These are phyloP conservation scores for Leptocoma aspasia DNA, from an alignment of 2,113 vertebrate genomes.

Conservation along the genomic window DNA sequence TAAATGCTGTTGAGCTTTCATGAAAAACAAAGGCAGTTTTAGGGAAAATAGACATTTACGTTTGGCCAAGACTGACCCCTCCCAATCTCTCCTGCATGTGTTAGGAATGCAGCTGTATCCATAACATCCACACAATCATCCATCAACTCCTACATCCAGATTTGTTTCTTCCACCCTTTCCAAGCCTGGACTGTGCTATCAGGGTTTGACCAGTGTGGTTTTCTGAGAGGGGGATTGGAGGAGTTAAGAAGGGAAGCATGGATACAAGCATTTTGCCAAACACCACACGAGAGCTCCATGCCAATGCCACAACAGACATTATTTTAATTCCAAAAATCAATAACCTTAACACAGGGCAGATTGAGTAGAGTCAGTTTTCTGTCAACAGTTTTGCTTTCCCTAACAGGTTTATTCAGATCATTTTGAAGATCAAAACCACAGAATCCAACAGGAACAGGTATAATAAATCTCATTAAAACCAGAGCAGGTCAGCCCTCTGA, in stretches of 20 bases:
- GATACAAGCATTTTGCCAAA: neutral
- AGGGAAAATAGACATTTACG: neutral
- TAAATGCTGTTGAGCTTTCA: neutral
- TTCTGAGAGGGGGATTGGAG: neutral
- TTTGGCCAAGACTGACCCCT: neutral
- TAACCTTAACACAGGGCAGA: neutral
- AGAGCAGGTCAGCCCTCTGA: conserved; percentile 18
- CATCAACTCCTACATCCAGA: neutral
- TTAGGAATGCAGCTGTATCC: neutral
- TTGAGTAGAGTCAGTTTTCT: neutral
- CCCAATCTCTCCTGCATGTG: neutral
- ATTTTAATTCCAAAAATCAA: neutral
- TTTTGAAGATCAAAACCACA: neutral
- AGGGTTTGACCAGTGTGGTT: neutral
- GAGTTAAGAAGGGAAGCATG: neutral
- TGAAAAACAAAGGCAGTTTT: neutral
- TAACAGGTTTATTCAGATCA: conserved; percentile 4
- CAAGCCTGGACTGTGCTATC: neutral
- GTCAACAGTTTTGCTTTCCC: neutral
- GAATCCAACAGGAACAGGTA: conserved; percentile 31
- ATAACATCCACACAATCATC: neutral
- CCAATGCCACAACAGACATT: neutral
- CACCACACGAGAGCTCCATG: neutral
- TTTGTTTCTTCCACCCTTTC: neutral
- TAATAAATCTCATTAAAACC: conserved; percentile 60